phyloP scores from a whole-genome alignment of 2,113 vertebrate species.

The Marcusenius ussheri region DNA sequence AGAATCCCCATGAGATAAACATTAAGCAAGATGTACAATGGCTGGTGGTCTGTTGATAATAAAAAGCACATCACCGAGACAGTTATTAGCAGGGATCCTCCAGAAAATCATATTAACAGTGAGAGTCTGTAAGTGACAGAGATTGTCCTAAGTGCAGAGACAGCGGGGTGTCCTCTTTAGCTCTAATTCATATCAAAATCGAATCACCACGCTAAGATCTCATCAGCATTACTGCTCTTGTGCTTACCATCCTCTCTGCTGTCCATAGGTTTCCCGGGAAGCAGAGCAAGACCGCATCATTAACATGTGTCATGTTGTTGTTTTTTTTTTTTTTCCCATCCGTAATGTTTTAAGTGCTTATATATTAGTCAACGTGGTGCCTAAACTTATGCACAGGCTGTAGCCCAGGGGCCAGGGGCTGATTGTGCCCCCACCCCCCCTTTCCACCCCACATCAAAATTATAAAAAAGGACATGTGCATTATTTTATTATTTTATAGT shows the following conservation, averaged over 20 bases:
- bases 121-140: conserved; percentile 64
- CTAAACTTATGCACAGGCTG: not conserved
- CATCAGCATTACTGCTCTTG: conserved; percentile 61
- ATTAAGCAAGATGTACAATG: conserved; percentile 67
- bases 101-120: conserved; percentile 63
- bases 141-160: conserved; percentile 65
- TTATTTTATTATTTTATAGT: not conserved
- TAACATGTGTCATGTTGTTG: conserved; percentile 36
- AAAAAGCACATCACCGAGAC: conserved; percentile 59
- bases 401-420: not conserved
- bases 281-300: conserved; percentile 41
- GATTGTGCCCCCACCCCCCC: not conserved
- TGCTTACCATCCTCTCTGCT: conserved; percentile 44
- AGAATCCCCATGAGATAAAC: conserved; percentile 64
- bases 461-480: not conserved
- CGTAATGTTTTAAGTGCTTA: conserved; percentile 34
- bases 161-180: conserved; percentile 61
- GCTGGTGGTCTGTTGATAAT: conserved; percentile 47
- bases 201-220: conserved; percentile 64
- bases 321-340: not conserved
- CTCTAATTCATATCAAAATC: conserved; percentile 67
- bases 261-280: conserved; percentile 47
- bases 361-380: conserved; percentile 14
- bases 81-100: conserved; percentile 62
- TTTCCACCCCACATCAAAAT: not conserved